phyloP scores from a whole-genome alignment of 1,140 invertebrate genomes.

The Panulirus ornatus region DNA sequence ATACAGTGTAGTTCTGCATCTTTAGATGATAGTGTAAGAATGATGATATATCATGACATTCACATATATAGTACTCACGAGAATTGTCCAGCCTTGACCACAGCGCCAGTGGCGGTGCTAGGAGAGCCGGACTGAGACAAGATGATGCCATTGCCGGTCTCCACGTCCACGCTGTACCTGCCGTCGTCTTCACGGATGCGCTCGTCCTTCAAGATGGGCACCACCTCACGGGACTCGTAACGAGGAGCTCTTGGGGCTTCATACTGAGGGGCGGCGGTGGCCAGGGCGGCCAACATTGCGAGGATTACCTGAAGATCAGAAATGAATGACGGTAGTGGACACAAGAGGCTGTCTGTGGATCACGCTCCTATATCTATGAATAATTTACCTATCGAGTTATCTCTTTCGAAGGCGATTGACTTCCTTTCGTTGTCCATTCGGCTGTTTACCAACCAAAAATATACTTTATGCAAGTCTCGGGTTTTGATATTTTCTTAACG shows the following conservation, averaged over 20 bases:
- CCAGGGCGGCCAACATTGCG: not conserved
- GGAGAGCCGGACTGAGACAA: not conserved
- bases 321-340: too few species aligned
- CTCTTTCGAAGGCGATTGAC: too few species aligned
- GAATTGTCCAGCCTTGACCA: not conserved
- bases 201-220: not conserved
- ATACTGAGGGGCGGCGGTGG: constrained; percentile 5
- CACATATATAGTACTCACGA: not conserved
- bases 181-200: not conserved
- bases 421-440: too few species aligned
- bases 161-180: not conserved
- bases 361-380: too few species aligned
- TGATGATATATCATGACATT: too few species aligned
- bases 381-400: too few species aligned
- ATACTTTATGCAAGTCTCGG: too few species aligned
- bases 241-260: not conserved
- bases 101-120: not conserved
- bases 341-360: too few species aligned
- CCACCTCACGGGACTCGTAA: not conserved
- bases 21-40: too few species aligned
- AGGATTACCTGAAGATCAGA: not conserved
- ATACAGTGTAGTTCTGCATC: too few species aligned
- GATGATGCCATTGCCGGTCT: constrained; percentile 2
- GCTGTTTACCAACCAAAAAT: too few species aligned
- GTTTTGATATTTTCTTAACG: too few species aligned